Base-by-base conservation (phyloP, 2,888 invertebrate genomes). In the Coenonympha arcania region DNA sequence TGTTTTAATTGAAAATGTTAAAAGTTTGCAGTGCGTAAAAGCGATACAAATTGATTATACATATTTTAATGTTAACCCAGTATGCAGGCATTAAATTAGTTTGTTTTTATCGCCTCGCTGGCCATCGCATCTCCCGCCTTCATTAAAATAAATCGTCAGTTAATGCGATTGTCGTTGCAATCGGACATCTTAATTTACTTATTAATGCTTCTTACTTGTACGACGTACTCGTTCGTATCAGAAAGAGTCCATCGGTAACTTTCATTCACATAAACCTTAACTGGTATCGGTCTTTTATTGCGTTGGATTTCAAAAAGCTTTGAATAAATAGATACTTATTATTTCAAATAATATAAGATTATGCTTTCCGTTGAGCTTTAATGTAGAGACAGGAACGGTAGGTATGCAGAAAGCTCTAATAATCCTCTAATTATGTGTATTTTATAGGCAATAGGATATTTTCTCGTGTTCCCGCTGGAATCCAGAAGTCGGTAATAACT, bases 121-220 rank as follows among this genome's bases (percentile, higher is more conserved):
- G 56, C 54, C 58, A 59, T 60, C 54, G 59, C 58, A 59, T 60
- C 54, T 58, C 55, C 58, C 56, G 57, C 56, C 50, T 61, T 62
- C 67, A 69, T 73, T 69, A 69, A 65, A 67, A 64, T 71, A 71
- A 72, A 71, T 70, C 64, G 66, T 60, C 58, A 55, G 57, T 62
- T 71, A 69, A 73, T 71, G 65, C 48, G 61, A 61, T 61, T 59
- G 63, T 71, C 60, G 63, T 66, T 62, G 63, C 59, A 46, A 52
- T 52, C 59, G 57, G 62, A 69, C 61, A 59, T 65, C 66, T 73
- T 67, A 67, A 70, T 73, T 69, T 66, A 69, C 61, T 65, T 64
- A 62, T 59, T 62, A 58, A 55, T 58, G 59, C 63, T 61, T 56
- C 56, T 58, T 54, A 40, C n/a, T n/a, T n/a, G n/a, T n/a, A n/a